Percentiles rank a stretch among this genome's conserved stretches.
phyloP scores from a whole-genome alignment of 2,113 vertebrate genomes.

The Antigone vipio region DNA sequence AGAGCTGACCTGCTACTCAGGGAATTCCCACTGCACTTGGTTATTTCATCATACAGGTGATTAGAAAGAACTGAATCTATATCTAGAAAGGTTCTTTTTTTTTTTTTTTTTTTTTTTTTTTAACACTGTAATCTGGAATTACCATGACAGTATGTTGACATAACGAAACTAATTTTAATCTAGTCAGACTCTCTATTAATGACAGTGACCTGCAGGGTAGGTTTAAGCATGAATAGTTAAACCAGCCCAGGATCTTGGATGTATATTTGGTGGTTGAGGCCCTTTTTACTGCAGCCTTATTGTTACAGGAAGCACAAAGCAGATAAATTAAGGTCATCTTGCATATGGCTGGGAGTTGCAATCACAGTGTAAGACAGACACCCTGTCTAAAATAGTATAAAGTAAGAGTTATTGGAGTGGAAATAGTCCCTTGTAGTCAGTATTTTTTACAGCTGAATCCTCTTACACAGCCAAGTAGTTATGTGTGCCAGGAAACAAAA shows the following conservation, averaged over 20 bases:
- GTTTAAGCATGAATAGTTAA: neutral
- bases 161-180: neutral
- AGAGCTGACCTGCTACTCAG: neutral
- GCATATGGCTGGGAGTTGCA: neutral
- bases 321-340: neutral
- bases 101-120: neutral
- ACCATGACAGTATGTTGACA: neutral
- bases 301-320: neutral
- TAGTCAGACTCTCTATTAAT: neutral
- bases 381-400: neutral
- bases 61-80: neutral
- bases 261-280: neutral
- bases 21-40: neutral
- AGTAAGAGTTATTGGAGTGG: neutral
- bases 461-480: neutral
- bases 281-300: neutral
- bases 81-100: neutral
- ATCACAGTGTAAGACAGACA: neutral
- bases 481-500: neutral
- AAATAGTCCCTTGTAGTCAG: neutral
- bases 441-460: neutral
- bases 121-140: neutral
- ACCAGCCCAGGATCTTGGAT: neutral
- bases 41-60: neutral
- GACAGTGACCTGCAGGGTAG: neutral